A percentile compares a stretch with the other conserved stretches of the same genome.
phyloP scores from a whole-genome alignment of 2,888 invertebrate genomes.

The Oligia fasciuncula region DNA sequence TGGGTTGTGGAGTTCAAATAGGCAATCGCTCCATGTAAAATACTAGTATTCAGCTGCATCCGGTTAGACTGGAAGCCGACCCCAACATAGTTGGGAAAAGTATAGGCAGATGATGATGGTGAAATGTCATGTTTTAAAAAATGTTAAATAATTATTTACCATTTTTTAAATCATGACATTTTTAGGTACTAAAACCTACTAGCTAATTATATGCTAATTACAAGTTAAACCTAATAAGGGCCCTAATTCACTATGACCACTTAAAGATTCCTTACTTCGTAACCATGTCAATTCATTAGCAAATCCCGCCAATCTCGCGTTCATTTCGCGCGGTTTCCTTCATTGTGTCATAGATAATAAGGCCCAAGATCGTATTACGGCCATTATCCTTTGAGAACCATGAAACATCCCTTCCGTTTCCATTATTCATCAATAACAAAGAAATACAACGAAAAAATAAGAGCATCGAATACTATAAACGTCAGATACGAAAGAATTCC shows the following conservation, averaged over 20 bases:
- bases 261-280: not conserved
- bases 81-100: too few species aligned
- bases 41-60: too few species aligned
- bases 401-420: not conserved
- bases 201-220: not conserved
- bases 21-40: too few species aligned
- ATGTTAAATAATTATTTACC: too few species aligned
- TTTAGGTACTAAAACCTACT: not conserved
- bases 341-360: not conserved
- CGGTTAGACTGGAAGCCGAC: too few species aligned
- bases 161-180: not conserved
- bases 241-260: not conserved
- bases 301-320: not conserved
- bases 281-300: not conserved
- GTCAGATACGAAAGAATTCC: not conserved
- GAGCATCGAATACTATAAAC: not conserved
- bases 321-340: not conserved
- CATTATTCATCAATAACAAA: conserved; percentile 20
- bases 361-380: not conserved
- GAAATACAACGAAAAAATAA: not conserved
- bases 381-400: not conserved
- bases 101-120: too few species aligned
- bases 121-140: too few species aligned
- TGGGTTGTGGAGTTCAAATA: too few species aligned
- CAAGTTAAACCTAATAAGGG: not conserved